These are phyloP conservation scores for Actinopyga echinites DNA, from an alignment of 53 echinoderm and acorn worm genomes.

Conservation along the genomic window DNA sequence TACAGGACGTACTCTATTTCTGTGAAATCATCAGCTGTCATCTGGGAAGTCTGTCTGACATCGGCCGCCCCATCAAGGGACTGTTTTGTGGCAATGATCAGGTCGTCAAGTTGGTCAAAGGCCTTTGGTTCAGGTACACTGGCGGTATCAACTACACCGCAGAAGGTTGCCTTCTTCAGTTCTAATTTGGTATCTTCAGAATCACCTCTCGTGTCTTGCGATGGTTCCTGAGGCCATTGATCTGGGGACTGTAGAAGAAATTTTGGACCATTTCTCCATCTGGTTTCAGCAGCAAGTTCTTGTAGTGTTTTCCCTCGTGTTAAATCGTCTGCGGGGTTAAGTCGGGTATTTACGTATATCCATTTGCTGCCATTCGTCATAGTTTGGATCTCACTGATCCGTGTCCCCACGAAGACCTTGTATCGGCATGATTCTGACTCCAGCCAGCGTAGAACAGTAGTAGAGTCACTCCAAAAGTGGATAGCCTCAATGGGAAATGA, in stretches of 20 bases:
- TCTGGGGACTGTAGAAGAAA: neutral
- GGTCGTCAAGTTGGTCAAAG: neutral
- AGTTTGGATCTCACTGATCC: neutral
- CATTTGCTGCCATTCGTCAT: neutral
- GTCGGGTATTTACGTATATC: neutral
- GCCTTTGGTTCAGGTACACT: neutral
- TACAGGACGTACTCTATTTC: too few relatives aligned
- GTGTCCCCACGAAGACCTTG: neutral
- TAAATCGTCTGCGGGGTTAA: neutral
- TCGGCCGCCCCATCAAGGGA: too few relatives aligned
- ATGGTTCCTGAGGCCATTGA: neutral
- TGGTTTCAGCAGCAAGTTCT: neutral
- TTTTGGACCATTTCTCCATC: neutral
- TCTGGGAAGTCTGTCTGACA: too few relatives aligned
- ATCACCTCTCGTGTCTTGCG: neutral
- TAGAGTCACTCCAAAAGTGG: too few relatives aligned
- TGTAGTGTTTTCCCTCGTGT: neutral
- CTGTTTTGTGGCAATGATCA: neutral
- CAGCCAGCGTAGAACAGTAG: too few relatives aligned
- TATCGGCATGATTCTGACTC: too few relatives aligned
- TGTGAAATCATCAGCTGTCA: too few relatives aligned
- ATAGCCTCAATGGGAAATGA: too few relatives aligned
- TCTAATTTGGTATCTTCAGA: neutral
- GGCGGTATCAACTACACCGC: neutral
- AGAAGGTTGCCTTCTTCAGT: neutral